These are phyloP conservation scores for Eurosta solidaginis DNA, from an alignment of 1,140 invertebrate genomes.

Conservation along the genomic window DNA sequence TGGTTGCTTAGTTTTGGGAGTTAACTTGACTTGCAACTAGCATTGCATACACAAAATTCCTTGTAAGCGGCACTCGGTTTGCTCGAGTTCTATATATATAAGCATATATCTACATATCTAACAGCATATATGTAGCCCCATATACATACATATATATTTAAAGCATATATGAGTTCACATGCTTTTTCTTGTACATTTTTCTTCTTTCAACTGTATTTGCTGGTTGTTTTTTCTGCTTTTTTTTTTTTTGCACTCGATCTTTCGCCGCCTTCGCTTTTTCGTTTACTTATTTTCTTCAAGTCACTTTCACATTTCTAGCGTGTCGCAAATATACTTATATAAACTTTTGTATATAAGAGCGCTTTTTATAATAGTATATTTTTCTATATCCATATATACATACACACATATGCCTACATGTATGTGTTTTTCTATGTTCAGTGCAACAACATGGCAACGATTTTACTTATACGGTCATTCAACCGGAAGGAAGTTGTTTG, in stretches of 20 bases:
- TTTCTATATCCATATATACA: too few species aligned
- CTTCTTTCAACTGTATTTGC: not conserved
- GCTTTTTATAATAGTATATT: too few species aligned
- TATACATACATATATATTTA: not conserved
- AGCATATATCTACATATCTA: not conserved
- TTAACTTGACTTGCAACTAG: not conserved
- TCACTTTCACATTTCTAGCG: slow-evolving; percentile 22
- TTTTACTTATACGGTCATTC: slow-evolving; percentile 55
- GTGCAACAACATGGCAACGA: not conserved
- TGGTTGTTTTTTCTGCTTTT: slow-evolving; percentile 13
- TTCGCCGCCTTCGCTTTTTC: slow-evolving; percentile 14
- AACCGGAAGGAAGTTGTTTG: slow-evolving; percentile 50
- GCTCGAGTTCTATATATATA: not conserved
- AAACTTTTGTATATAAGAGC: too few species aligned
- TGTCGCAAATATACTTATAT: too few species aligned
- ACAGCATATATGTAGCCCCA: slow-evolving; percentile 1
- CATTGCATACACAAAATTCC: not conserved
- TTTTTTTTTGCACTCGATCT: slow-evolving; percentile 23
- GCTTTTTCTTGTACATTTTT: not conserved
- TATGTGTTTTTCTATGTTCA: not conserved
- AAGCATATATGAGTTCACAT: not conserved
- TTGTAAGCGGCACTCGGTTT: not conserved
- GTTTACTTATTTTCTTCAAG: slow-evolving; percentile 20
- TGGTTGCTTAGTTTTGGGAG: not conserved
- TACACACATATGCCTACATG: not conserved